Base-by-base conservation (phyloP, 1,140 invertebrate species). In the Aleiodes sp. region DNA sequence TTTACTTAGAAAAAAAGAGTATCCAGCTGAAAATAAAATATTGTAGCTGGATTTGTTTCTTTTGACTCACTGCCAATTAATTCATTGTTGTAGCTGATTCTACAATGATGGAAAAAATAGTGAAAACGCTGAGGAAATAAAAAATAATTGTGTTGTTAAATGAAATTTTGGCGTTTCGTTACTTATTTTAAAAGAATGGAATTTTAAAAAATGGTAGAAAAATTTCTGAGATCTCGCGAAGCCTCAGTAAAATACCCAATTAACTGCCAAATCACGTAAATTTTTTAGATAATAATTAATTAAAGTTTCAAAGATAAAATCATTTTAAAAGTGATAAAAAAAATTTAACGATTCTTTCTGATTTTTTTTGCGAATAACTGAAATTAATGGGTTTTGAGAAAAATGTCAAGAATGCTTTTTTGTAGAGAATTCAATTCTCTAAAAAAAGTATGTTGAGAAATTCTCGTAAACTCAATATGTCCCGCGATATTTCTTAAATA, bases 61-160 rank as follows among this genome's bases (percentile, higher is more conserved):
- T n/a, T n/a, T 75, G 71, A 78, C 74, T 80, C 76, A 83, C 81
- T 84, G 80, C 80, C 80, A 79, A 82, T 75, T 77, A 70, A 78
- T 76, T 73, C 64, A 77, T 77, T 75, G 43, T 78, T 80, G 66
- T 75, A 75, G 31, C 64, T 68, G 65, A 74, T 69, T 70, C 65
- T 71, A 71, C 39, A 65, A 73, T 70, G 62, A 65, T 59, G 24
- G 1, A 46, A 21, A 64, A 65, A 59, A 14, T 26, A 39, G 2
- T 41, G 43, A 62, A 46, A 16, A 63, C 10, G 33, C 19, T 52
- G 16, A 43, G 56, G 28, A 62, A 46, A 31, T 66, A 70, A 33
- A 35, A 70, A 68, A 16, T 59, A 68, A 56, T 73, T 68, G 37
- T 63, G 57, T 72, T 73, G 72, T 75, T 76, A 73, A 39, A 59